These are phyloP conservation scores for Aldabrachelys gigantea DNA, from an alignment of 2,113 vertebrate genomes.

Conservation along the genomic window DNA sequence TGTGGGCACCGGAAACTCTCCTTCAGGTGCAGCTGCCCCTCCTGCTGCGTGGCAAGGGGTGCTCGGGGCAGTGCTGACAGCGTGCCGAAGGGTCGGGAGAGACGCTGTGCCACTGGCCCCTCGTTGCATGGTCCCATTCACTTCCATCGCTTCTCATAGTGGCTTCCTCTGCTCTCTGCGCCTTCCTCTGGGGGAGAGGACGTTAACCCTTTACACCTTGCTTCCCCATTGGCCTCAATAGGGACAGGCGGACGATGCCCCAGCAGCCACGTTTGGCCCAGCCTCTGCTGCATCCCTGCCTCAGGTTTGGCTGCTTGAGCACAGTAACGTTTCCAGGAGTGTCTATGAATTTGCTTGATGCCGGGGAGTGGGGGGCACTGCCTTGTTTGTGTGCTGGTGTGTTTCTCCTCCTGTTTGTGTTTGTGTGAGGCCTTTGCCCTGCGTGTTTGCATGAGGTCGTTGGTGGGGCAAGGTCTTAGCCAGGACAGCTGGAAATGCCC, in stretches of 20 bases:
- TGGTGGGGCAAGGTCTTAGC: not conserved
- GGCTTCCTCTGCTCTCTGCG: rapidly evolving
- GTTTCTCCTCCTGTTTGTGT: not conserved
- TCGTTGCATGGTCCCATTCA: not conserved
- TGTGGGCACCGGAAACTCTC: too few relatives aligned
- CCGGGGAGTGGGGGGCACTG: not conserved
- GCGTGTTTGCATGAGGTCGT: not conserved
- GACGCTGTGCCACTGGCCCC: not conserved
- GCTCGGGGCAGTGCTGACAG: not conserved
- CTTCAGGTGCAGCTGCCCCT: too few relatives aligned
- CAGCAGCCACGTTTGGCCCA: constrained; percentile 77
- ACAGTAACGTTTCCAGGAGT: not conserved
- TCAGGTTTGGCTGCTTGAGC: constrained; percentile 78
- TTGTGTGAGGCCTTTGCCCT: too few relatives aligned
- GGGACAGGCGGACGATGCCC: constrained; percentile 83
- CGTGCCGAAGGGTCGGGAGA: rapidly evolving
- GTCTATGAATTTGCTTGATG: not conserved
- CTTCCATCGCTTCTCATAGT: rapidly evolving
- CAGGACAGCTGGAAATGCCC: too few relatives aligned
- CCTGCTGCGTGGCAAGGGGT: too few relatives aligned
- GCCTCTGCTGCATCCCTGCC: constrained; percentile 76
- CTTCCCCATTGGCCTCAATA: constrained; percentile 70
- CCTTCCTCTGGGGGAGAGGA: not conserved
- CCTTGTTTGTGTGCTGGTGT: not conserved
- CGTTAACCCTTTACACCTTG: constrained; percentile 34